Evolutionary conservation across 2,797 vertebrate genomes (phyloP).

Genomic region (Lithobates pipiens): DNA sequence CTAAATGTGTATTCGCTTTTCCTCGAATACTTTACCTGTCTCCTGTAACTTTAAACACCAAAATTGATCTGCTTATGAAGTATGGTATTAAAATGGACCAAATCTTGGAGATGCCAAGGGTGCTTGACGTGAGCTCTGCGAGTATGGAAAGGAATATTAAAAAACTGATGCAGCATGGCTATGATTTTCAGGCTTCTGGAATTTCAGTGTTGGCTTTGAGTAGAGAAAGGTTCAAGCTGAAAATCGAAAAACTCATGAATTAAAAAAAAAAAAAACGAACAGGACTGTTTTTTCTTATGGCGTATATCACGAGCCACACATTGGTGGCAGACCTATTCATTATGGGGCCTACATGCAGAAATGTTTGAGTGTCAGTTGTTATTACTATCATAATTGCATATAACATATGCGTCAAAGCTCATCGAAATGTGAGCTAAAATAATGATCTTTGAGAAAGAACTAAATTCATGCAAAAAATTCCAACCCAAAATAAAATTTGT

Average conservation of each 20-base stretch:
- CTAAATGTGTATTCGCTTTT: conserved; percentile 71
- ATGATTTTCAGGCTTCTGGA: conserved; percentile 77
- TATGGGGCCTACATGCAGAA: too few relatives aligned
- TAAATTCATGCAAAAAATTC: too few relatives aligned
- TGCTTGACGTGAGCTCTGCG: conserved; percentile 77
- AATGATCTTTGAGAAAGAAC: too few relatives aligned
- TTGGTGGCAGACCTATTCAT: too few relatives aligned
- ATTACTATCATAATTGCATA: too few relatives aligned
- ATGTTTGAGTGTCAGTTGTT: too few relatives aligned
- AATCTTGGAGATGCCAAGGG: conserved; percentile 75
- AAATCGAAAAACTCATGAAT: conserved; percentile 68
- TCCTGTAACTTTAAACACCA: conserved; percentile 72
- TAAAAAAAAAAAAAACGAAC: background rate
- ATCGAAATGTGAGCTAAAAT: too few relatives aligned
- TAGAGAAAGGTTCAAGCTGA: conserved; percentile 76
- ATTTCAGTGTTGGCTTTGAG: conserved; percentile 76
- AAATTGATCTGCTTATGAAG: conserved; percentile 78
- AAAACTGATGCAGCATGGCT: conserved; percentile 72
- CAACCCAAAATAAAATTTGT: too few relatives aligned
- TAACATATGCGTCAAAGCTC: too few relatives aligned
- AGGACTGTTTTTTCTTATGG: too few relatives aligned
- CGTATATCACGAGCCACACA: too few relatives aligned
- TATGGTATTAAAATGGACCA: conserved; percentile 74
- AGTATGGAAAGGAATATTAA: conserved; percentile 74
- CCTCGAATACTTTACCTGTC: conserved; percentile 75